Conservation (phyloP, 1,140 invertebrate genomes). For the Grapholita molesta region DNA sequence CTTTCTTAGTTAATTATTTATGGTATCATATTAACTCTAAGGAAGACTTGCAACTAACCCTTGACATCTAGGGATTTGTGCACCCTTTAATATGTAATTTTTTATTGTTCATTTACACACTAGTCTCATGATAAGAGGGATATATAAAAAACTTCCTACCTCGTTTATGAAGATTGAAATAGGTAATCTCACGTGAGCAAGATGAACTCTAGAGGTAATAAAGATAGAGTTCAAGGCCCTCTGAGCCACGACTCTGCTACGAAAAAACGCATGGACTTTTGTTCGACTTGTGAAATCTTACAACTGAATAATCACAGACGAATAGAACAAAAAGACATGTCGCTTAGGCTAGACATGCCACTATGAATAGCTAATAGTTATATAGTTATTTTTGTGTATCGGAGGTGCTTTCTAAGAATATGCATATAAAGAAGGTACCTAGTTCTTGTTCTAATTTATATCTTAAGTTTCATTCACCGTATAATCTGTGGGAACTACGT, state of each 20-base stretch:
- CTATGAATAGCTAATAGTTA: neutral
- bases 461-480: neutral
- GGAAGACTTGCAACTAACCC: no score
- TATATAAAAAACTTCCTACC: neutral
- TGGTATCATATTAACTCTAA: no score
- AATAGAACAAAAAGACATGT: slow-evolving; percentile 1
- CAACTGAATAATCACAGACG: slow-evolving; percentile 12
- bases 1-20: no score
- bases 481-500: neutral
- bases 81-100: no score
- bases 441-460: neutral
- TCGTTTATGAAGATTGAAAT: neutral
- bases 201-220: slow-evolving; percentile 66
- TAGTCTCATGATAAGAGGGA: neutral
- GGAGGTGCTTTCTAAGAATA: neutral
- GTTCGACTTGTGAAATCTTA: slow-evolving; percentile 15
- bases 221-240: slow-evolving; percentile 68
- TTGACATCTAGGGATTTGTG: no score
- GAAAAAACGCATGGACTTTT: slow-evolving; percentile 42
- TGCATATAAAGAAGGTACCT: neutral
- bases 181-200: slow-evolving; percentile 43
- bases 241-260: slow-evolving; percentile 43
- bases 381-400: neutral
- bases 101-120: no score
- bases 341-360: neutral